Evolutionary conservation across 2,113 vertebrate genomes (phyloP).

Genomic region (Cynocephalus volans): DNA sequence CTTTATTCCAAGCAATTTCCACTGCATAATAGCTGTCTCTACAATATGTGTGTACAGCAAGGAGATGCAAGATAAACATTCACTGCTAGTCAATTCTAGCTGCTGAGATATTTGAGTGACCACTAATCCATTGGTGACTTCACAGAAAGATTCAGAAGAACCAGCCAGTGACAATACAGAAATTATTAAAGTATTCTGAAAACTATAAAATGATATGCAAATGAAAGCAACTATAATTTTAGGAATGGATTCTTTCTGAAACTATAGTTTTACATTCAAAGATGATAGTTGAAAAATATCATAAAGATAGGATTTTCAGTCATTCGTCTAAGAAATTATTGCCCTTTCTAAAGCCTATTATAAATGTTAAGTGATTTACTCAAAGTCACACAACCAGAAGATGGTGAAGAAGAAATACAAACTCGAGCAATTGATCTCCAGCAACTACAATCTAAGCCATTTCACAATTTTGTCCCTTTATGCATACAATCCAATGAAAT

Average conservation of each 20-base stretch:
- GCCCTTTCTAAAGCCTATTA: neutral
- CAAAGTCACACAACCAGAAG: slow-evolving; percentile 19
- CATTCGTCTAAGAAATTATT: slow-evolving; percentile 9
- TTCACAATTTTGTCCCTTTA: neutral
- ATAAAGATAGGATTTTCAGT: neutral
- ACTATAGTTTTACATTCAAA: slow-evolving; percentile 3
- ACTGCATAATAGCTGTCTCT: neutral
- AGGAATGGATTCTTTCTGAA: slow-evolving; percentile 40
- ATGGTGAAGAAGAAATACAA: slow-evolving; percentile 31
- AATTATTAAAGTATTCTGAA: slow-evolving; percentile 23
- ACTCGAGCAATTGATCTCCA: neutral
- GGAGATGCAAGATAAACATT: neutral
- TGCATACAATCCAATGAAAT: neutral
- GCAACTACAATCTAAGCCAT: neutral
- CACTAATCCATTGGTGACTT: neutral
- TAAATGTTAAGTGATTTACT: neutral
- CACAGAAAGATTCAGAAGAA: slow-evolving; percentile 30
- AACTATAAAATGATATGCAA: neutral
- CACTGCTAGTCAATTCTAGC: neutral
- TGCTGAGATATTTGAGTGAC: neutral
- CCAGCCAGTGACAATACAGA: neutral
- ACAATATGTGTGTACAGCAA: neutral
- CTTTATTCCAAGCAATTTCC: slow-evolving; percentile 18
- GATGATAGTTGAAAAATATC: neutral
- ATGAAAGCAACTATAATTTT: slow-evolving; percentile 20